Percentiles rank a stretch among this genome's conserved stretches.
phyloP scores from a whole-genome alignment of 2,888 invertebrate genomes.

The Melinopterus prodromus region DNA sequence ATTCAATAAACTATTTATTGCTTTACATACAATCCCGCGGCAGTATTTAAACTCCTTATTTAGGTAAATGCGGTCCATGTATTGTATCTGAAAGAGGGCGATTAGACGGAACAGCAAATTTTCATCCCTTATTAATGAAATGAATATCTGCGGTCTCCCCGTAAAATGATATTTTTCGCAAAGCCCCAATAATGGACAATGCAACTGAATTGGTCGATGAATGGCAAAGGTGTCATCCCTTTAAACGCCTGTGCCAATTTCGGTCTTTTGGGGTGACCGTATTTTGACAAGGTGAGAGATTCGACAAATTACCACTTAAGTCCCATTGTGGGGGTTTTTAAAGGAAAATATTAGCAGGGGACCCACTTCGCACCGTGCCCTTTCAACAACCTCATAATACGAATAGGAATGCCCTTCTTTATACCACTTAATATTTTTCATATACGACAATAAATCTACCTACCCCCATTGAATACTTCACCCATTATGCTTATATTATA shows the following conservation, averaged over 20 bases:
- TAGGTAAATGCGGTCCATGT: too few species aligned
- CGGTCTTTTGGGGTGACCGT: constrained; percentile 38
- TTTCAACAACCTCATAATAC: too few species aligned
- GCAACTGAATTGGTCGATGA: constrained; percentile 20
- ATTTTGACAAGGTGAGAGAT: constrained; percentile 50
- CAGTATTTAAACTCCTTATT: too few species aligned
- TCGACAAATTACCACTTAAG: constrained; percentile 51
- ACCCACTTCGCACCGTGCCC: constrained; percentile 7
- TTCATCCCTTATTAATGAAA: not conserved
- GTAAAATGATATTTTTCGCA: constrained; percentile 25
- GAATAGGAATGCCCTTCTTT: too few species aligned
- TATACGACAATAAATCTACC: too few species aligned
- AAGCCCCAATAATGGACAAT: constrained; percentile 12
- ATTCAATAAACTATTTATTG: too few species aligned
- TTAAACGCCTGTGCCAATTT: constrained; percentile 43
- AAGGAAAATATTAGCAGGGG: constrained; percentile 36
- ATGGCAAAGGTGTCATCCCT: constrained; percentile 38
- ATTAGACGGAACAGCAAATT: too few species aligned
- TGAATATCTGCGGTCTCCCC: not conserved
- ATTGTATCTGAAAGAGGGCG: too few species aligned
- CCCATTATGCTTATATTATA: too few species aligned
- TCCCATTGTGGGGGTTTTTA: constrained; percentile 41
- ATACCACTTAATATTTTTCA: too few species aligned
- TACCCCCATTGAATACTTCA: too few species aligned
- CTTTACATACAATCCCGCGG: too few species aligned